Base-by-base conservation (phyloP, 2,888 invertebrate species). In the Xestia rhomboidea region DNA sequence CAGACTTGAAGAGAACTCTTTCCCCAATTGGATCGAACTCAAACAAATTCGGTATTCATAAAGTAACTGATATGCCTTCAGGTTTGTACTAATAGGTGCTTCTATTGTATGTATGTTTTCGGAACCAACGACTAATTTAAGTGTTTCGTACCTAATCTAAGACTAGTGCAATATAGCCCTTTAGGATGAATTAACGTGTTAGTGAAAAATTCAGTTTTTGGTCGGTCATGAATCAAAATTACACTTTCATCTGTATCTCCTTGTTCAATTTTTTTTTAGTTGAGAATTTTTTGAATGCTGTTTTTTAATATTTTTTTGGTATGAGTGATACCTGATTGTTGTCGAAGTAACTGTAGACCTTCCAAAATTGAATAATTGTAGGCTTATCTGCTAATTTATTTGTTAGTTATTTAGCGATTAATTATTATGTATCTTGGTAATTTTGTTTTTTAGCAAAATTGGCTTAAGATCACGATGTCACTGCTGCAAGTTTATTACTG, bases 21-120 rank as follows among this genome's bases (percentile, higher is more conserved):
- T 96, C 96, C 0, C 95, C 95, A 0, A 93, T 94, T 79, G 95
- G 95, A 27, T 93, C 94, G 11, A 84, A 89, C 63, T 93, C 94
- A 7, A 94, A 92, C 82, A 93, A 89, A 83, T 95, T 94, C 79
- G 97, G 97, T 46, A 92, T 95, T 54, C 97, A 97, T 74, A 98
- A 98, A 95, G 97, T 98, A 18, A 98, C 98, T 10, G 98, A 98
- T 91, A 97, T 98, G 94, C 98, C 98, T 84, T 98, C 98, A 66
- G 98, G 98, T 76, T 94, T 98, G 82, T 98, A 98, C 95, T 98
- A 90, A 94, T 89, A 82, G 78, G 79, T 88, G 84, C 81, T 90
- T 87, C 67, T 81, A 79, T 81, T 82, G 49, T 83, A 89, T 89
- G 85, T 91, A 89, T 89, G 85, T 91, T 87, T 92, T 93, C 91